Percentiles rank a stretch among this genome's conserved stretches.
phyloP scores from a whole-genome alignment of 2,113 vertebrate species.

The Chaetodon trifascialis region DNA sequence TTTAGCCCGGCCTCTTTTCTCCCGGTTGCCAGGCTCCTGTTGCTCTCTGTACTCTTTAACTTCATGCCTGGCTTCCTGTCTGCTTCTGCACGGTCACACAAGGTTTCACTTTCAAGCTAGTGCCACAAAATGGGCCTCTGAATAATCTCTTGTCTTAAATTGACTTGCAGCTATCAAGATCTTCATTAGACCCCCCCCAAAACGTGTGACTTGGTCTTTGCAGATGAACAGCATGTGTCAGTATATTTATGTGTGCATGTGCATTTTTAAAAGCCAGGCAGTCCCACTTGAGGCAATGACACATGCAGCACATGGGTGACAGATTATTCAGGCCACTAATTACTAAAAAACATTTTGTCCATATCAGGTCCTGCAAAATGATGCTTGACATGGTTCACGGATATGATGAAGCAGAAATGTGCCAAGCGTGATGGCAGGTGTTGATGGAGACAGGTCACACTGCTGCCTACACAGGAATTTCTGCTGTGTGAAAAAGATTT shows the following conservation, averaged over 20 bases:
- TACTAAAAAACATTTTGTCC: conserved; percentile 29
- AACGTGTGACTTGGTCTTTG: conserved; percentile 17
- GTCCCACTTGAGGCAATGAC: not conserved
- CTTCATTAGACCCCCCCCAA: conserved; percentile 20
- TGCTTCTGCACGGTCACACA: conserved; percentile 67
- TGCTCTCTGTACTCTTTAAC: conserved; percentile 79
- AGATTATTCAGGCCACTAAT: conserved; percentile 38
- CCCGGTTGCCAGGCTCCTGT: conserved; percentile 74
- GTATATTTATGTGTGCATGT: not conserved
- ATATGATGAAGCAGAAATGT: conserved; percentile 35
- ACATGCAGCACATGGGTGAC: not conserved
- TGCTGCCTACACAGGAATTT: conserved; percentile 41
- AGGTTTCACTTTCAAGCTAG: conserved; percentile 65
- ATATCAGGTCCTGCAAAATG: not conserved
- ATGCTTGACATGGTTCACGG: not conserved
- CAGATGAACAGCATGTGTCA: conserved; percentile 28
- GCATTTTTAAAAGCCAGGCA: conserved; percentile 7
- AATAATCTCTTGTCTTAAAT: conserved; percentile 29
- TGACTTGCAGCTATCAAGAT: conserved; percentile 26
- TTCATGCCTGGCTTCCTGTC: conserved; percentile 77
- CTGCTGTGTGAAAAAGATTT: conserved; percentile 34
- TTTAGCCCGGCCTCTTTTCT: conserved; percentile 59
- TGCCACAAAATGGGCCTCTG: conserved; percentile 23
- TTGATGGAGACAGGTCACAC: conserved; percentile 23
- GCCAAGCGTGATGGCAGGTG: conserved; percentile 14